Conservation (phyloP, 2,888 invertebrate species). For the Trachelus troglodyta region DNA sequence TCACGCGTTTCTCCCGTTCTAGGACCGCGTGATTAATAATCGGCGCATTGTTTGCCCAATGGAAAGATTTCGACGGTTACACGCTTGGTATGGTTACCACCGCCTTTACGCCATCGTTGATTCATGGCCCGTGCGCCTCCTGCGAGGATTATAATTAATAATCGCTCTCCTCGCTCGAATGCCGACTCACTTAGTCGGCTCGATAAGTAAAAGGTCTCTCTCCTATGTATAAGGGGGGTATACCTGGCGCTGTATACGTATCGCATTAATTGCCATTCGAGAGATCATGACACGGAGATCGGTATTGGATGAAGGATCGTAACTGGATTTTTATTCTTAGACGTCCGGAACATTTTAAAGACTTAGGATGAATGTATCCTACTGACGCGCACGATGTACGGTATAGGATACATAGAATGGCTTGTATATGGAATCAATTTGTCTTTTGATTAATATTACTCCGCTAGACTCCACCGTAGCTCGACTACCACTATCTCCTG, state of each 20-base stretch:
- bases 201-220: background rate
- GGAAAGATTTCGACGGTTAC: background rate
- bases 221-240: background rate
- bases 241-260: background rate
- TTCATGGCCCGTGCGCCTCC: slow-evolving; percentile 34
- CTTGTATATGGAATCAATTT: background rate
- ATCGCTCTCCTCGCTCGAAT: background rate
- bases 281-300: background rate
- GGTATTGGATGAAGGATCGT: background rate
- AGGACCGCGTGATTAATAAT: background rate
- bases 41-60: background rate
- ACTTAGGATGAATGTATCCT: background rate
- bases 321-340: background rate
- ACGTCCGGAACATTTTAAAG: background rate
- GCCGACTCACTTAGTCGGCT: background rate
- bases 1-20: background rate
- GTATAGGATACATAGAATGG: background rate
- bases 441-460: background rate
- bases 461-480: background rate
- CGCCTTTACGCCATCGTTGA: slow-evolving; percentile 35
- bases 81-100: slow-evolving; percentile 5
- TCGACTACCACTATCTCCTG: background rate
- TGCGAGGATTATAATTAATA: background rate
- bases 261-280: background rate
- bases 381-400: background rate